These are phyloP conservation scores for Onychomys torridus DNA, from an alignment of 2,797 vertebrate species.

Conservation along the genomic window DNA sequence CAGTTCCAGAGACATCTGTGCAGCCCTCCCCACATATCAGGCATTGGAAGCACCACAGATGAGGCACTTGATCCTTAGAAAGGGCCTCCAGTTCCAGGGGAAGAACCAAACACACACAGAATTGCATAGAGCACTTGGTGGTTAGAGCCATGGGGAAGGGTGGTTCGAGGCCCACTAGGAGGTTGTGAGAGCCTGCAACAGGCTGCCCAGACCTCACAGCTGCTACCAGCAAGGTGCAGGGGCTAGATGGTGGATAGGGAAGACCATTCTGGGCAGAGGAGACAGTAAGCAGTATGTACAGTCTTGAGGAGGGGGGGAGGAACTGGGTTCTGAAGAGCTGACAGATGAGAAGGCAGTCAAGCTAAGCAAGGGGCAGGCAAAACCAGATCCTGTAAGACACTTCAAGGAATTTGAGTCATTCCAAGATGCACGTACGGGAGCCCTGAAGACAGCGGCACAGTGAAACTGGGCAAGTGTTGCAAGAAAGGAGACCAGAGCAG, in stretches of 20 bases:
- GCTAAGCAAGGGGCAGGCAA: background rate
- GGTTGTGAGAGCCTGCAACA: background rate
- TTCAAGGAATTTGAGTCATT: constrained; percentile 29
- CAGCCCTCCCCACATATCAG: background rate
- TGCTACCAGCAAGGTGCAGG: background rate
- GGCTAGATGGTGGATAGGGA: background rate
- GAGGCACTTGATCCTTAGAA: constrained; percentile 32
- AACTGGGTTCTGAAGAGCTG: background rate
- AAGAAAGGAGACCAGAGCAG: background rate
- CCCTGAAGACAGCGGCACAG: background rate
- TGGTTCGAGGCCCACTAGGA: background rate
- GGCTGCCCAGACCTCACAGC: background rate
- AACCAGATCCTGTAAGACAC: background rate
- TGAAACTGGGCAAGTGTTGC: background rate
- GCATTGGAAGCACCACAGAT: background rate
- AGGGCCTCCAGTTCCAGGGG: constrained; percentile 33
- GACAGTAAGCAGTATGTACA: background rate
- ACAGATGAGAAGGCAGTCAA: background rate
- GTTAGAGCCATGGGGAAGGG: background rate
- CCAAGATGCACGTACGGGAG: background rate
- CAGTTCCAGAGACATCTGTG: constrained; percentile 58
- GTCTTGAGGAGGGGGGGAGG: background rate
- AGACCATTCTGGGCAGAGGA: background rate
- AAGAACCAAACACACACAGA: constrained; percentile 9
- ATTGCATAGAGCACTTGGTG: background rate